phyloP scores from a whole-genome alignment of 2,797 vertebrate genomes.

The Notamacropus eugenii region DNA sequence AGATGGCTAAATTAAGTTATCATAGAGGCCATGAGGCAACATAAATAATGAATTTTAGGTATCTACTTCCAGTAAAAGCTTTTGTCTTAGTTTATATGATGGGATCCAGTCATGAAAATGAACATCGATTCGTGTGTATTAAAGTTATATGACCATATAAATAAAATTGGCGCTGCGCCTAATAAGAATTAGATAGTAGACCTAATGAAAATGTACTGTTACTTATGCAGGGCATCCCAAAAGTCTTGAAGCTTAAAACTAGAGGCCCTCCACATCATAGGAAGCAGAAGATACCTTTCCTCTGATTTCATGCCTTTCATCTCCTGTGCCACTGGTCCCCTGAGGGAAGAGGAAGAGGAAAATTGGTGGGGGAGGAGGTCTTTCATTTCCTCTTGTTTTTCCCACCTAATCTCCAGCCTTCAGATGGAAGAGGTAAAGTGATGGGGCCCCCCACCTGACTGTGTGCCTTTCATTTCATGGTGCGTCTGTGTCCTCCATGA shows the following conservation, averaged over 20 bases:
- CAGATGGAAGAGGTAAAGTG: not conserved
- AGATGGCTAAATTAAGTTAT: not conserved
- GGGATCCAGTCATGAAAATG: not conserved
- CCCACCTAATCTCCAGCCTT: not conserved
- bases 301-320: not conserved
- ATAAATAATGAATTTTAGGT: not conserved
- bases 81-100: not conserved
- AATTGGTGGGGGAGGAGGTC: not conserved
- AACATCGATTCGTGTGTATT: not conserved
- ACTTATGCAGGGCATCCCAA: not conserved
- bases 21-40: not conserved
- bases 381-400: not conserved
- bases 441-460: not conserved
- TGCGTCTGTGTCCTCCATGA: not conserved
- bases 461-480: not conserved
- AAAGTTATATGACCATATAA: not conserved
- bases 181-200: not conserved
- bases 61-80: not conserved
- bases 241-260: not conserved
- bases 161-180: not conserved
- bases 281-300: not conserved
- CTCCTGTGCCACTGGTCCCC: not conserved
- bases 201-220: not conserved
- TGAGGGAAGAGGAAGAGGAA: not conserved
- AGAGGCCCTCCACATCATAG: not conserved